phyloP scores from a whole-genome alignment of 1,140 invertebrate species.

The Xylocopa sonorina region DNA sequence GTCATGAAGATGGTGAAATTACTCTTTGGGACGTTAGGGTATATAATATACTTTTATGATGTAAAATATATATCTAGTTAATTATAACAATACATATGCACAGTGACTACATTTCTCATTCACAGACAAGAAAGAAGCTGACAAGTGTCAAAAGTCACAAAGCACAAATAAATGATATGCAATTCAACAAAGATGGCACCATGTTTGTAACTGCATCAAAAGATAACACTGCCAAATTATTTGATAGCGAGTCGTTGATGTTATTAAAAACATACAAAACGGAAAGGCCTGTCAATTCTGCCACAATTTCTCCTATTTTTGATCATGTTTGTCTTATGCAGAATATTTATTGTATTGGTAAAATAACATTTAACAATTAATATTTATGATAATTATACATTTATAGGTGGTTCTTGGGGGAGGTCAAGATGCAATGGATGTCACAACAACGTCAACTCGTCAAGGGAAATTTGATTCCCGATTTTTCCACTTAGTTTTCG shows the following conservation, averaged over 20 bases:
- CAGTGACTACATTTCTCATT: background rate
- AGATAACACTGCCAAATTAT: conserved; percentile 96
- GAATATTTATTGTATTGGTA: background rate
- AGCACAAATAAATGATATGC: conserved; percentile 97
- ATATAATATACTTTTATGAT: conserved; percentile 65
- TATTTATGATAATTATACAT: conserved; percentile 17
- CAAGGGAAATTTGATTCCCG: conserved; percentile 99
- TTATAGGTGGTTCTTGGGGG: conserved; percentile 93
- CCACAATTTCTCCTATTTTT: conserved; percentile 95
- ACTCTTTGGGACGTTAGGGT: conserved; percentile 95
- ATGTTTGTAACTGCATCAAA: conserved; percentile 99
- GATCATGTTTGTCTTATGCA: conserved; percentile 89
- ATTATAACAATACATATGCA: no score
- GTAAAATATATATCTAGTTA: no score
- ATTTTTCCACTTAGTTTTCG: conserved; percentile 99
- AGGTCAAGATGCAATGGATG: conserved; percentile 99
- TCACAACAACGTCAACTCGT: conserved; percentile 97
- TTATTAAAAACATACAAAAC: conserved; percentile 97
- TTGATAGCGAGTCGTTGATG: conserved; percentile 93
- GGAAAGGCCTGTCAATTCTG: conserved; percentile 97
- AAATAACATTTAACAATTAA: background rate
- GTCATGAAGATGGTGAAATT: conserved; percentile 96
- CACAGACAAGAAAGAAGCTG: conserved; percentile 90
- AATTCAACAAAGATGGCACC: conserved; percentile 94
- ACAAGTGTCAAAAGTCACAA: conserved; percentile 91